These are phyloP conservation scores for Lepilemur ruficaudatus DNA, from an alignment of 2,797 vertebrate species.

Conservation along the genomic window DNA sequence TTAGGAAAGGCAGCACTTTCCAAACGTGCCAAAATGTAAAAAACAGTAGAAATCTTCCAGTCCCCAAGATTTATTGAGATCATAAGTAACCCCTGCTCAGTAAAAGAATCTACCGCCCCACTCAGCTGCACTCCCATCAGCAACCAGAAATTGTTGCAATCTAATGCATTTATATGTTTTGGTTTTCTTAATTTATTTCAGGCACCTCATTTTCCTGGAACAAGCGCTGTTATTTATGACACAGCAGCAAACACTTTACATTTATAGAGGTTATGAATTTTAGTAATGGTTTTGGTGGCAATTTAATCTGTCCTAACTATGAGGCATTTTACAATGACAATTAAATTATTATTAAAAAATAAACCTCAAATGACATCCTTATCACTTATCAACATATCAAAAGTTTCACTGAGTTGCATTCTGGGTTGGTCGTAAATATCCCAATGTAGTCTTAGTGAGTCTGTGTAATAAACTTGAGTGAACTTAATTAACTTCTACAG, in stretches of 20 bases:
- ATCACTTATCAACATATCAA: slow-evolving; percentile 86
- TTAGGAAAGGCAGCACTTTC: slow-evolving; percentile 57
- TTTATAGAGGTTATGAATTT: slow-evolving; percentile 89
- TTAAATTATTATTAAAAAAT: slow-evolving; percentile 89
- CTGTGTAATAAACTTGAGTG: slow-evolving; percentile 81
- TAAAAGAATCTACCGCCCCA: slow-evolving; percentile 75
- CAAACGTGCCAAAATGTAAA: slow-evolving; percentile 63
- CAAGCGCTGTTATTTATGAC: slow-evolving; percentile 85
- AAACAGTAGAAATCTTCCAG: slow-evolving; percentile 54
- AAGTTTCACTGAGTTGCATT: slow-evolving; percentile 82
- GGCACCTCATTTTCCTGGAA: slow-evolving; percentile 85
- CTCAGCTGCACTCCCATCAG: slow-evolving; percentile 77
- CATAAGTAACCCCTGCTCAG: slow-evolving; percentile 80
- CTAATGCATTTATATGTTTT: slow-evolving; percentile 84
- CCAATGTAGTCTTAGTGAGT: slow-evolving; percentile 73
- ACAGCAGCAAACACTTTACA: slow-evolving; percentile 85
- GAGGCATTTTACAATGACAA: slow-evolving; percentile 88
- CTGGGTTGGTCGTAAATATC: slow-evolving; percentile 81
- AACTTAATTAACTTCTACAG: slow-evolving; percentile 86
- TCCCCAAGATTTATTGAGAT: slow-evolving; percentile 79
- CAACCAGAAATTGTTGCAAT: slow-evolving; percentile 82
- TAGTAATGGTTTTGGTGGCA: slow-evolving; percentile 86
- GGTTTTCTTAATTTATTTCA: slow-evolving; percentile 87
- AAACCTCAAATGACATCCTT: slow-evolving; percentile 85
- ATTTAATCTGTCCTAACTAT: slow-evolving; percentile 88